phyloP scores from a whole-genome alignment of 2,888 invertebrate species.

The Invenusta paracnida region DNA sequence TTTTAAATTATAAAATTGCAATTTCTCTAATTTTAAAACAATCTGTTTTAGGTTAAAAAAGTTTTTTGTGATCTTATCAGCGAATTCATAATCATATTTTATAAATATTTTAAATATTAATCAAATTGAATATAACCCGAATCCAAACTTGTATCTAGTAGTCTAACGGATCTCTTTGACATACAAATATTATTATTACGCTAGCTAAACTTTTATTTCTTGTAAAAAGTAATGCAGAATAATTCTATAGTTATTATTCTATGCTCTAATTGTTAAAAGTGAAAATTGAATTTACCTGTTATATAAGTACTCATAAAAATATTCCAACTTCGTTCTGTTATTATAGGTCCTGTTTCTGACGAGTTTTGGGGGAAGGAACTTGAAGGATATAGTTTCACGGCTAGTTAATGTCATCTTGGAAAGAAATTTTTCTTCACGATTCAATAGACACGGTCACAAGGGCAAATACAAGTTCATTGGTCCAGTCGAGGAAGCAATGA shows the following conservation, averaged over 20 bases:
- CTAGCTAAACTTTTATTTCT: no score
- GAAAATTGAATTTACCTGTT: background rate
- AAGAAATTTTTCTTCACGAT: background rate
- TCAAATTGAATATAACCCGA: no score
- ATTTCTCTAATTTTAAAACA: no score
- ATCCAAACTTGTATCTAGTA: no score
- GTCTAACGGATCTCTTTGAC: no score
- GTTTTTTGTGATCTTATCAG: no score
- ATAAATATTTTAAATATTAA: no score
- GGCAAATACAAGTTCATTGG: background rate
- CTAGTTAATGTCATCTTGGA: background rate
- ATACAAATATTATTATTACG: no score
- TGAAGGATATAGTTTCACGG: background rate
- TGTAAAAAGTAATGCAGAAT: background rate
- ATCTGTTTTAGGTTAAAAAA: no score
- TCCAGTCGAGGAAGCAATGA: background rate
- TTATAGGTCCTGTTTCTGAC: background rate
- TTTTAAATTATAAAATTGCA: no score
- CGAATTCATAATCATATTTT: no score
- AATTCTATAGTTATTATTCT: background rate
- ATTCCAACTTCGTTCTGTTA: background rate
- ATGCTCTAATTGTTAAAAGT: background rate
- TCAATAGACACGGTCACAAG: background rate
- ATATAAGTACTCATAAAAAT: background rate
- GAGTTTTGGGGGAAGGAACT: background rate